Conservation (phyloP, 1,140 invertebrate genomes). For the Stenopsyche tienmushanensis region DNA sequence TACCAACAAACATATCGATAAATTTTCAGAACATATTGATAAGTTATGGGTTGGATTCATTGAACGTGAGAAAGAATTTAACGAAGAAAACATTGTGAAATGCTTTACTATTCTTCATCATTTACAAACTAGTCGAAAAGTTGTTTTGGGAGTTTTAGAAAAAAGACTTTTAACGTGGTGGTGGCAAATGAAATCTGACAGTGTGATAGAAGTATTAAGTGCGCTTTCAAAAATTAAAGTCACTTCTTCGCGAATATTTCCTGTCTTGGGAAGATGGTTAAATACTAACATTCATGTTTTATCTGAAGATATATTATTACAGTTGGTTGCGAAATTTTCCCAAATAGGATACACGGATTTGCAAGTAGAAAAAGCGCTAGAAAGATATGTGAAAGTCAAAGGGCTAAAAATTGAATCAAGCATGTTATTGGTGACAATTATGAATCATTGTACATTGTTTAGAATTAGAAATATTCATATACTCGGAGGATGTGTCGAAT, state of each 20-base stretch:
- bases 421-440: constrained; percentile 59
- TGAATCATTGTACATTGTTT: constrained; percentile 65
- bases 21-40: constrained; percentile 59
- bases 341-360: constrained; percentile 57
- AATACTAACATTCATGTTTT: constrained; percentile 63
- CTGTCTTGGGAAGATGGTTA: constrained; percentile 60
- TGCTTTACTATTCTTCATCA: constrained; percentile 61
- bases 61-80: constrained; percentile 60
- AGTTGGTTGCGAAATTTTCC: constrained; percentile 61
- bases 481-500: constrained; percentile 59
- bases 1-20: constrained; percentile 49
- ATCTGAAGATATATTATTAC: constrained; percentile 60
- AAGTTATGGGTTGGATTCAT: constrained; percentile 70
- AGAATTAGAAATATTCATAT: constrained; percentile 60
- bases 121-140: constrained; percentile 62
- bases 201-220: constrained; percentile 61
- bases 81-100: constrained; percentile 58
- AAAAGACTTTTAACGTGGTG: constrained; percentile 60
- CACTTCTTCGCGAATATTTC: constrained; percentile 52
- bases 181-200: constrained; percentile 57
- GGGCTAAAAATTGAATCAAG: constrained; percentile 55
- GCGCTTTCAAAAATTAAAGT: constrained; percentile 50
- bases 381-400: constrained; percentile 62
- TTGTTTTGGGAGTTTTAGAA: constrained; percentile 64
- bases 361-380: constrained; percentile 60